phyloP scores from a whole-genome alignment of 2,113 vertebrate species.

The Anguilla rostrata region DNA sequence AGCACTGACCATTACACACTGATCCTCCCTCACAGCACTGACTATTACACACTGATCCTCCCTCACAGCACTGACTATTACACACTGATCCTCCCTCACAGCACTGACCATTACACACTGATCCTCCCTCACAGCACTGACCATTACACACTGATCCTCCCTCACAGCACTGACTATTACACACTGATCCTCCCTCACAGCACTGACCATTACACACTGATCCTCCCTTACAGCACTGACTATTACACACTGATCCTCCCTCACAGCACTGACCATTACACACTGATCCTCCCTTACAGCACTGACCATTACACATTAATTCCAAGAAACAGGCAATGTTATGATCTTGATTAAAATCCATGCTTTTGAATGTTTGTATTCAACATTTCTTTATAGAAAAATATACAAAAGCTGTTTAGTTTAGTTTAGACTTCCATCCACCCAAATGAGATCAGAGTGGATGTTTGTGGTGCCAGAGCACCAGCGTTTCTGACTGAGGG shows the following conservation, averaged over 20 bases:
- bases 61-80: neutral
- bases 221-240: neutral
- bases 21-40: neutral
- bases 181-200: neutral
- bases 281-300: neutral
- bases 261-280: neutral
- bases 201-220: neutral
- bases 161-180: neutral
- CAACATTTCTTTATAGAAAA: too few relatives aligned
- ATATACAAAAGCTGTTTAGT: too few relatives aligned
- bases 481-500: neutral
- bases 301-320: neutral
- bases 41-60: neutral
- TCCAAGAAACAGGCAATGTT: too few relatives aligned
- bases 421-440: neutral
- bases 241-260: neutral
- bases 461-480: too few relatives aligned
- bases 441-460: neutral
- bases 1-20: neutral
- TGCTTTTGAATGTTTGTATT: too few relatives aligned
- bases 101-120: neutral
- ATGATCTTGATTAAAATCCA: too few relatives aligned
- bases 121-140: neutral
- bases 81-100: neutral
- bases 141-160: neutral